Conservation (phyloP, 2,888 invertebrate species). For the Priocnemis perturbator region DNA sequence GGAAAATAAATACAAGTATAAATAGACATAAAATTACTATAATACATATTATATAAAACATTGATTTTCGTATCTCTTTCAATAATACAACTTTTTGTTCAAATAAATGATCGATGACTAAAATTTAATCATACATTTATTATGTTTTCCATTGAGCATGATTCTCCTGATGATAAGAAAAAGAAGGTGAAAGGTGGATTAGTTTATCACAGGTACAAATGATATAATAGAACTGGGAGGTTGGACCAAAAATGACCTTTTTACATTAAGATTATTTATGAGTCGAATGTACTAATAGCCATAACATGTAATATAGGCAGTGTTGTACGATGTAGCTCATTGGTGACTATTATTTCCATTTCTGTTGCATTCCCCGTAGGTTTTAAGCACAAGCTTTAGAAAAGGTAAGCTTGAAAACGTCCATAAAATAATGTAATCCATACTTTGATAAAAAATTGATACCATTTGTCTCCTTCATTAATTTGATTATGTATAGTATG, state of each 20-base stretch:
- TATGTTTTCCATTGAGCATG: conserved; percentile 45
- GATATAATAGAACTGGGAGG: conserved; percentile 40
- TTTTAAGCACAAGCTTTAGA: conserved; percentile 40
- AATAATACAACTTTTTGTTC: conserved; percentile 39
- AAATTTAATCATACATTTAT: conserved; percentile 47
- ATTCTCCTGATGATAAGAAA: conserved; percentile 46
- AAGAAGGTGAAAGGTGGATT: conserved; percentile 43
- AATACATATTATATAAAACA: conserved; percentile 72
- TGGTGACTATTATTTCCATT: conserved; percentile 41
- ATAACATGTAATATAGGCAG: conserved; percentile 61
- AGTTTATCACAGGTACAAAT: conserved; percentile 61
- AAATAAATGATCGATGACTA: conserved; percentile 53
- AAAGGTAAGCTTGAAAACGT: conserved; percentile 42
- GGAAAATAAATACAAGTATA: conserved; percentile 74
- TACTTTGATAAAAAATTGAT: too few species aligned
- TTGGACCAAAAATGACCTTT: conserved; percentile 43
- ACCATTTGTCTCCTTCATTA: too few species aligned
- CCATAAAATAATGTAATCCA: conserved; percentile 37
- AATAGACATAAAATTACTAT: conserved; percentile 73
- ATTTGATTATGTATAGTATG: too few species aligned
- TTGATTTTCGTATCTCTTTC: conserved; percentile 54
- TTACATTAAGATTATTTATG: conserved; percentile 31
- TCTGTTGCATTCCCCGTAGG: conserved; percentile 47
- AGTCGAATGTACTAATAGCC: conserved; percentile 48
- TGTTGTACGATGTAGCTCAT: conserved; percentile 56